Percentiles rank a stretch among this genome's conserved stretches.
Evolutionary conservation across 2,113 vertebrate genomes (phyloP).

Genomic region (Aegithalos caudatus): DNA sequence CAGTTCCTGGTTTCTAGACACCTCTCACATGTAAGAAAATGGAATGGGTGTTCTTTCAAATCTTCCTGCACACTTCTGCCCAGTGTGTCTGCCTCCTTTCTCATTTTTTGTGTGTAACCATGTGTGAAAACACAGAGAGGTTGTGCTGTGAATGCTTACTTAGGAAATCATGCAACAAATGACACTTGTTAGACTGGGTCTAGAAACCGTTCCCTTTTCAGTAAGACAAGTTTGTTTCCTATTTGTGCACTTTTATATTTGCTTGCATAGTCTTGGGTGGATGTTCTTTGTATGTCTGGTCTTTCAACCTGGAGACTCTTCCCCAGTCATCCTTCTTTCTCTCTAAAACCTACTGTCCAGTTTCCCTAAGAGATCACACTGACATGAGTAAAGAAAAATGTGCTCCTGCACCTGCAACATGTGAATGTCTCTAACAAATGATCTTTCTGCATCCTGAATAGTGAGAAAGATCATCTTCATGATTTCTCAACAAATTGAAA

Average conservation of each 20-base stretch:
- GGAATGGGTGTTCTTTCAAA: not conserved
- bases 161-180: not conserved
- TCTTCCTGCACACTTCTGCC: not conserved
- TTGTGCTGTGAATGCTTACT: not conserved
- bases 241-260: not conserved
- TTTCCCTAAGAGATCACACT: not conserved
- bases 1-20: not conserved
- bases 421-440: not conserved
- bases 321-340: not conserved
- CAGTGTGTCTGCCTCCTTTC: not conserved
- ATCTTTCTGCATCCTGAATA: not conserved
- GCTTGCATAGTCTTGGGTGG: not conserved
- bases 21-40: not conserved
- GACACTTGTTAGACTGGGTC: not conserved
- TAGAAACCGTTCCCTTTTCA: not conserved
- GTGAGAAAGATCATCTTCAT: not conserved
- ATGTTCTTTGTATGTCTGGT: not conserved
- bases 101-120: not conserved
- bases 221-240: not conserved
- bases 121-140: not conserved
- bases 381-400: not conserved
- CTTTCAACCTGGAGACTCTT: not conserved
- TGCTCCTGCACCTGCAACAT: not conserved
- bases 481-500: not conserved
- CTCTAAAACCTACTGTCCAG: not conserved